Base-by-base conservation (phyloP, 2,888 invertebrate genomes). In the Lucinisca nassula region DNA sequence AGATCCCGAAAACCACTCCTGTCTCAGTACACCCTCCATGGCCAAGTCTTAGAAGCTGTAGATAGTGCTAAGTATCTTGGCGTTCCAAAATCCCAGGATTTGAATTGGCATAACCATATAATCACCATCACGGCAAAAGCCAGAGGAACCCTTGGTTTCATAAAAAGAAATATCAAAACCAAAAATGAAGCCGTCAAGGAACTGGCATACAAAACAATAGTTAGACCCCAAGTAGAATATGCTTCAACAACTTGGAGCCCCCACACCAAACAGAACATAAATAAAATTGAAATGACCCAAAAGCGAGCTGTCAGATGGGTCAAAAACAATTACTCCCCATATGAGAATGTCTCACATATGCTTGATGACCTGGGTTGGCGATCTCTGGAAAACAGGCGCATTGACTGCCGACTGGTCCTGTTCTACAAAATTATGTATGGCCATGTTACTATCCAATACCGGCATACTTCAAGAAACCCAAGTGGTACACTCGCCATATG, bases 281-380 rank as follows among this genome's bases (percentile, higher is more conserved):
- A 8, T 12, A 45, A 45, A 45, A 45, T 45, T 45, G 45, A 8
- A 45, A 45, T 45, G 45, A 17, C 17, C 17, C 45, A 45, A 45
- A 45, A 76, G 51, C n/a, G n/a, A n/a, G n/a, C n/a, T n/a, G n/a
- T n/a, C n/a, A n/a, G n/a, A n/a, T n/a, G n/a, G n/a, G n/a, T 76
- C n/a, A 38, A 55, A 1, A 8, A 76, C 24, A 27, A 75, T 45
- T 75, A 75, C n/a, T 82, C 82, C n/a, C 17, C 40, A n/a, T 32
- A 61, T 27, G 27, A 21, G 14, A 73, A 61, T 76, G 82, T 82
- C 40, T 17, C 67, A 61, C 32, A 35, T 17, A 74, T 81, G 73
- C 55, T 55, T 14, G 51, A 21, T 3, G 45, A n/a, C n/a, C n/a
- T n/a, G n/a, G n/a, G n/a, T n/a, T n/a, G n/a, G n/a, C n/a, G n/a